Base-by-base conservation (phyloP, 2,113 vertebrate genomes). In the Hippoglossus stenolepis region DNA sequence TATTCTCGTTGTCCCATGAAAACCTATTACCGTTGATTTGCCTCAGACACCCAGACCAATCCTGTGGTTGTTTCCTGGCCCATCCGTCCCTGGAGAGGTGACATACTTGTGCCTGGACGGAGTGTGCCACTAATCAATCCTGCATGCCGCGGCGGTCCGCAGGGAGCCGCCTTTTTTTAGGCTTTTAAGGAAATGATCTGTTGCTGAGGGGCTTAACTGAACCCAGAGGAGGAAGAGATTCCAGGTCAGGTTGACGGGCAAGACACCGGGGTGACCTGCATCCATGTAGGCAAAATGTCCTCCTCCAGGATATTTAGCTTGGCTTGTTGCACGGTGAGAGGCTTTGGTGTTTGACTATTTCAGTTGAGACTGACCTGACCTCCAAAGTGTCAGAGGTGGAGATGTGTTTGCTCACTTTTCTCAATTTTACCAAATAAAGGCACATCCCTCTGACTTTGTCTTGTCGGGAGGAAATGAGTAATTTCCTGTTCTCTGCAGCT, bases 41-140 rank as follows among this genome's bases (percentile, higher is more conserved):
- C 57, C 14, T 77, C 87, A 73, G 70, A 77, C 79, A 73, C 76
- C 75, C 61, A 60, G 84, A 78, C 73, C 65, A 51, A 31, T 66
- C 51, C 51, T 63, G 63, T 45, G 66, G 73, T 67, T 89, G 87
- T 86, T 87, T 87, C 83, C 86, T 67, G 82, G 75, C 62, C 77
- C 15, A 4, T 45, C 38, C 51, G 54, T 82, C 89, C 83, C 85
- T 0, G 63, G 81, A 80, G 90, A 80, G 80, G 79, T 89, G 90
- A 88, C 87, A 92, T 66, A 86, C 85, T 89, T 90, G 85, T 81
- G 81, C 79, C 80, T 83, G 75, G 83, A 86, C 70, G 51, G 61
- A 80, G 54, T 57, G 78, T 53, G 82, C 64, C 79, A 67, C 78
- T 76, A 85, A 91, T 91, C 89, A 90, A 80, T 91, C 75, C 45